These are phyloP conservation scores for Diachasmimorpha longicaudata DNA, from an alignment of 1,140 invertebrate genomes.

Conservation along the genomic window DNA sequence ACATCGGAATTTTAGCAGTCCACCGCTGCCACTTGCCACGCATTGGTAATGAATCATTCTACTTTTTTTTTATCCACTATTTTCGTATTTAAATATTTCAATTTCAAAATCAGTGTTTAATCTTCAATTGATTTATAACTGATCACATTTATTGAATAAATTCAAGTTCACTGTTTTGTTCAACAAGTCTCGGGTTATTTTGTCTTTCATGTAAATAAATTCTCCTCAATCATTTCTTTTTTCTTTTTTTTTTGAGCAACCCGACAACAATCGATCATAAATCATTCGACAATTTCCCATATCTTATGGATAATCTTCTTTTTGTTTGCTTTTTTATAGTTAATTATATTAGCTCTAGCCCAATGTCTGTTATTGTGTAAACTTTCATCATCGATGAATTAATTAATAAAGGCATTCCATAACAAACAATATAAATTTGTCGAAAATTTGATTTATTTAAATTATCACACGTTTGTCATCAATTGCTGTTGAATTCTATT, in stretches of 20 bases:
- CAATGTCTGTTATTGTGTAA: constrained; percentile 20
- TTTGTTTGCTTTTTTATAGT: constrained; percentile 11
- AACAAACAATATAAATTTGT: constrained; percentile 3
- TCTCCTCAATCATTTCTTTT: neutral
- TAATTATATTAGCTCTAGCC: constrained; percentile 5
- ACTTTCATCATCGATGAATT: neutral
- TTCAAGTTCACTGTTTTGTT: neutral
- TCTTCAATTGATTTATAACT: no score
- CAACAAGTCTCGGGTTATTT: neutral
- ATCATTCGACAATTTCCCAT: neutral
- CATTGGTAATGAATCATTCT: neutral
- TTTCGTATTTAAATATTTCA: neutral
- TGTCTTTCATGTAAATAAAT: neutral
- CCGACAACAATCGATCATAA: neutral
- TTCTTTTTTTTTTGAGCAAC: neutral
- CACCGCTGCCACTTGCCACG: neutral
- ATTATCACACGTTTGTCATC: constrained; percentile 41
- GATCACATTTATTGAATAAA: neutral
- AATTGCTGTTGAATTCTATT: constrained; percentile 45
- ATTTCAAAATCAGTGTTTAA: neutral
- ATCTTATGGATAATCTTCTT: neutral
- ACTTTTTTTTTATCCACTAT: neutral
- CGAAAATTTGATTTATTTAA: neutral
- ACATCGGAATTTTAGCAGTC: neutral
- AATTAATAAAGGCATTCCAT: constrained; percentile 22